Base-by-base conservation (phyloP, 2,797 vertebrate genomes). In the Hydrophis major region DNA sequence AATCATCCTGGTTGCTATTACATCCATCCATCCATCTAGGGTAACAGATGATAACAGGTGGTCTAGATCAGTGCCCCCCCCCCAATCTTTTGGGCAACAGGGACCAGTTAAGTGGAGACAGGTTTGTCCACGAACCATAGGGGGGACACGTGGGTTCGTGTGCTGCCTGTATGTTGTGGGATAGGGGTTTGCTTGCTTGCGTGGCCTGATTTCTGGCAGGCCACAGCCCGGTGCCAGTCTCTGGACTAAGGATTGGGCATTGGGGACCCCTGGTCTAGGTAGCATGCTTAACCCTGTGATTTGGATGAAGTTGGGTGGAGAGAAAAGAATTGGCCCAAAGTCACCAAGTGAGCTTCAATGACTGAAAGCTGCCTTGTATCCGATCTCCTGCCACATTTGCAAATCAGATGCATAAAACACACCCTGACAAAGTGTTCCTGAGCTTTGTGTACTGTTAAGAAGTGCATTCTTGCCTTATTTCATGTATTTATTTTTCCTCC, bases 401-500 rank as follows among this genome's bases (percentile, higher is more conserved):
- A 83, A 83, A 47, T 47, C 74, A 47, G 37, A 83, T 25, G 74
- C 74, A 83, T 47, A 95, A 92, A 10, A 42, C 8, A n/a, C 96
- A 96, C 95, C 96, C 96, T 93, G 90, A 96, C 97, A 97, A 96
- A 97, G 93, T 95, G 96, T 96, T 63, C 95, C 97, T 96, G 97
- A 97, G 20, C 10, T 83, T 96, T 95, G 89, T 92, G 95, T 95
- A 91, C 92, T 96, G 27, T 96, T 96, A 97, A 97, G 97, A 98
- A 98, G 97, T 97, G 97, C 97, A 96, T 98, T 98, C 98, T 97
- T 97, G 97, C 97, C 74, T 83, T 83, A 25, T 5, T 47, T 83
- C 37, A 47, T 83, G 37, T 47, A 83, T 83, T 83, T 83, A 83
- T 98, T 97, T 98, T 98, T 97, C 97, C 96, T 97, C 97, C 97